Conservation (phyloP, 2,113 vertebrate species). For the Cacatua alba region DNA sequence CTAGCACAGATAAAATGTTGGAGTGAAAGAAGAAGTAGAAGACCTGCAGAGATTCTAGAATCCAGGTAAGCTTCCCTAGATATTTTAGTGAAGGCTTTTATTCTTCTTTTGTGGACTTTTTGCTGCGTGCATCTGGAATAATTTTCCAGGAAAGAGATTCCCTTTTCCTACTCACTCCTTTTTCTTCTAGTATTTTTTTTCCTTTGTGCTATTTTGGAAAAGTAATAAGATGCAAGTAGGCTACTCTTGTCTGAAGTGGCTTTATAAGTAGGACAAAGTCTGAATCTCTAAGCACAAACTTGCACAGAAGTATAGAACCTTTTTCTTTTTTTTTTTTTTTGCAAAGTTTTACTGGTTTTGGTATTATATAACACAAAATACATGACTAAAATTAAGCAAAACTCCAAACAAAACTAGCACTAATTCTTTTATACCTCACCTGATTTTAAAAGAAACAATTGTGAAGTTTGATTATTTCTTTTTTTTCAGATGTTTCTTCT, state of each 20-base stretch:
- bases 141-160: constrained; percentile 44
- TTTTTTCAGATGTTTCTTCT: background rate
- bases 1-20: background rate
- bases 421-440: background rate
- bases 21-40: background rate
- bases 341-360: background rate
- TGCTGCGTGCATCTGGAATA: background rate
- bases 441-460: constrained; percentile 3
- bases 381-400: constrained; percentile 10
- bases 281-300: constrained; percentile 41
- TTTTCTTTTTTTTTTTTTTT: background rate
- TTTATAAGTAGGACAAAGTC: constrained; percentile 65
- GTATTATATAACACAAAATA: background rate
- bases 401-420: background rate
- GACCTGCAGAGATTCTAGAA: background rate
- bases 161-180: background rate
- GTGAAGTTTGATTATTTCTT: background rate
- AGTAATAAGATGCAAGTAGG: constrained; percentile 69
- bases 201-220: constrained; percentile 46
- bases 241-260: constrained; percentile 49
- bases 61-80: background rate
- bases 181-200: background rate
- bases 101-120: background rate
- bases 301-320: background rate
- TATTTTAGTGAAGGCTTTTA: background rate